A percentile compares a stretch with the other conserved stretches of the same genome.
Evolutionary conservation across 1,140 invertebrate genomes (phyloP).

Genomic region (Thalassaphorura encarpata): DNA sequence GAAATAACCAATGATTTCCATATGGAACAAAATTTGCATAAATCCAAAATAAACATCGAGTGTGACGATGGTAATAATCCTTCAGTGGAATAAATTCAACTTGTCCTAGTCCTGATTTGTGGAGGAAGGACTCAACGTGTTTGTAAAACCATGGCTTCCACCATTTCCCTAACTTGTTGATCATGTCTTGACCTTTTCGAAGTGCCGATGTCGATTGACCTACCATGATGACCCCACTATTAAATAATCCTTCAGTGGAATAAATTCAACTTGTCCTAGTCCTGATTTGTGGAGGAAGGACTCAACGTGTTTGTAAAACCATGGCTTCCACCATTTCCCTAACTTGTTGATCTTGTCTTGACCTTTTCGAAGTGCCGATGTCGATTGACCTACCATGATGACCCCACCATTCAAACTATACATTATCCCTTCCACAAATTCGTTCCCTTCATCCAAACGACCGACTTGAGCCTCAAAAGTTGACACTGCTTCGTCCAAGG

Average conservation of each 20-base stretch:
- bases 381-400: conserved; percentile 40
- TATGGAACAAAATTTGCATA: not conserved
- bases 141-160: not conserved
- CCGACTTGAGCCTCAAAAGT: not conserved
- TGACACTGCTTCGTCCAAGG: not conserved
- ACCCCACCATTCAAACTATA: not conserved
- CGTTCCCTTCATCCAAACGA: conserved; percentile 39
- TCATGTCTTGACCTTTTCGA: no score
- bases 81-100: conserved; percentile 63
- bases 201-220: no score
- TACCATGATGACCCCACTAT: no score
- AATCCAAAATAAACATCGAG: conserved; percentile 63
- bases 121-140: not conserved
- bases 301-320: conserved; percentile 11
- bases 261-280: conserved; percentile 50
- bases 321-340: conserved; percentile 1
- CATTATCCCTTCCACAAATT: conserved; percentile 6
- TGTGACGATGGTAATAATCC: conserved; percentile 73
- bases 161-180: not conserved
- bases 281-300: conserved; percentile 18
- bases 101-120: not conserved
- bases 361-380: conserved; percentile 21
- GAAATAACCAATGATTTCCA: not conserved
- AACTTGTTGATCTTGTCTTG: not conserved
- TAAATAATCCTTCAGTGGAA: conserved; percentile 53